Evolutionary conservation across 2,113 vertebrate species (phyloP).

Genomic region (Pseudonaja textilis): DNA sequence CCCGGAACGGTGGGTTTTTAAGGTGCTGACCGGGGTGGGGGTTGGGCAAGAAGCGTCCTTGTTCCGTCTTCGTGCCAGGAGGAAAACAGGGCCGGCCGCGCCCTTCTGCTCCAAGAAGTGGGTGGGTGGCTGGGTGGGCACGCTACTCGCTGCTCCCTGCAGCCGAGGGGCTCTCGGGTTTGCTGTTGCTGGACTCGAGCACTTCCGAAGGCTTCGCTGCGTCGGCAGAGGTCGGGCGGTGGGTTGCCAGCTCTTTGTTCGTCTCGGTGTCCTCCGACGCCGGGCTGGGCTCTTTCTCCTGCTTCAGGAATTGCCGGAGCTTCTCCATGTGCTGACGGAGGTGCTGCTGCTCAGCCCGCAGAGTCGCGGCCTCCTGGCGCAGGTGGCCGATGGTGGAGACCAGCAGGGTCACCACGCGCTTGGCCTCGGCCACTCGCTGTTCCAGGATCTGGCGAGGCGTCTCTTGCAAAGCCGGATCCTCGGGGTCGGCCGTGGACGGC

Average conservation of each 20-base stretch:
- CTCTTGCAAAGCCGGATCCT: conserved; percentile 68
- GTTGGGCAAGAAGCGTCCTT: too few relatives aligned
- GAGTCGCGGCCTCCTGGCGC: conserved; percentile 77
- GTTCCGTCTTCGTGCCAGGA: not conserved
- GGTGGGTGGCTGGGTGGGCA: not conserved
- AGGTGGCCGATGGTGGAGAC: conserved; percentile 67
- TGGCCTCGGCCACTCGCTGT: conserved; percentile 68
- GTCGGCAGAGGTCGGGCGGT: conserved; percentile 78
- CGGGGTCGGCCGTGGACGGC: conserved; percentile 60
- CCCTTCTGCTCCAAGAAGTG: not conserved
- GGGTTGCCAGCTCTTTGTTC: conserved; percentile 59
- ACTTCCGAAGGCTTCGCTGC: conserved; percentile 70
- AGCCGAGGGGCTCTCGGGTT: conserved; percentile 69
- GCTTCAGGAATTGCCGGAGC: conserved; percentile 67
- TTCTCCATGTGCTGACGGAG: conserved; percentile 74
- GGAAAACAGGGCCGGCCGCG: accelerated
- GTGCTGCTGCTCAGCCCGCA: conserved; percentile 76
- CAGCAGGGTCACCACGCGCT: conserved; percentile 65
- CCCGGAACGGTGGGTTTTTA: not conserved
- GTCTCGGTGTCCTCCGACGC: conserved; percentile 64
- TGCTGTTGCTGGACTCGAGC: conserved; percentile 67
- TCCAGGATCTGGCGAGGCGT: conserved; percentile 71
- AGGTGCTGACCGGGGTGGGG: not conserved
- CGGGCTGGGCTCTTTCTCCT: conserved; percentile 64
- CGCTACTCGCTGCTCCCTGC: too few relatives aligned